Evolutionary conservation across 2,888 invertebrate genomes (phyloP).

Genomic region (Drosophila emarginata): DNA sequence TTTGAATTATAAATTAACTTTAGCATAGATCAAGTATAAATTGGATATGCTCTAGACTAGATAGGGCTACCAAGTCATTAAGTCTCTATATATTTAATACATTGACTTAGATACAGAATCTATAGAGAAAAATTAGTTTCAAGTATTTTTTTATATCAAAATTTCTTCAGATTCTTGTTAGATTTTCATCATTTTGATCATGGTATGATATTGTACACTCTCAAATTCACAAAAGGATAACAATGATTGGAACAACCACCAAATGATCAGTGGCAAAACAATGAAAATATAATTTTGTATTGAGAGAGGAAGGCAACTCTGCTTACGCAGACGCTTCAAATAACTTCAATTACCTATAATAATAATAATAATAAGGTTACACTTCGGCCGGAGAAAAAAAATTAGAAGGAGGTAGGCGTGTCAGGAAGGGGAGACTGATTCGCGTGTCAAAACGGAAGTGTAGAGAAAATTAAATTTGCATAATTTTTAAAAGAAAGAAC

Average conservation of each 20-base stretch:
- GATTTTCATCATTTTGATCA: too few relatives aligned
- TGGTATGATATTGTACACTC: too few relatives aligned
- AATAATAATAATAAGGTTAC: background rate
- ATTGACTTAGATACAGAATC: too few relatives aligned
- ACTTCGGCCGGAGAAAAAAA: too few relatives aligned
- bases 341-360: background rate
- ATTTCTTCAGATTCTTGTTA: too few relatives aligned
- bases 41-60: too few relatives aligned
- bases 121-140: too few relatives aligned
- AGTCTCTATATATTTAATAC: too few relatives aligned
- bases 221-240: background rate
- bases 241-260: background rate
- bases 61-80: too few relatives aligned
- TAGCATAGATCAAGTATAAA: too few relatives aligned
- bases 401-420: constrained; percentile 38
- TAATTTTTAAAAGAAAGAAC: constrained; percentile 45
- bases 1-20: too few relatives aligned
- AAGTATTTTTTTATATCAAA: too few relatives aligned
- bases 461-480: constrained; percentile 64
- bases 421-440: constrained; percentile 15
- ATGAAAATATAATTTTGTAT: constrained; percentile 1
- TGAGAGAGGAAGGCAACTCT: background rate
- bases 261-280: background rate
- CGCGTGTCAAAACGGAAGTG: constrained; percentile 62
- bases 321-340: background rate